These are phyloP conservation scores for Meteorus cinctellus DNA, from an alignment of 2,888 invertebrate species.

Conservation along the genomic window DNA sequence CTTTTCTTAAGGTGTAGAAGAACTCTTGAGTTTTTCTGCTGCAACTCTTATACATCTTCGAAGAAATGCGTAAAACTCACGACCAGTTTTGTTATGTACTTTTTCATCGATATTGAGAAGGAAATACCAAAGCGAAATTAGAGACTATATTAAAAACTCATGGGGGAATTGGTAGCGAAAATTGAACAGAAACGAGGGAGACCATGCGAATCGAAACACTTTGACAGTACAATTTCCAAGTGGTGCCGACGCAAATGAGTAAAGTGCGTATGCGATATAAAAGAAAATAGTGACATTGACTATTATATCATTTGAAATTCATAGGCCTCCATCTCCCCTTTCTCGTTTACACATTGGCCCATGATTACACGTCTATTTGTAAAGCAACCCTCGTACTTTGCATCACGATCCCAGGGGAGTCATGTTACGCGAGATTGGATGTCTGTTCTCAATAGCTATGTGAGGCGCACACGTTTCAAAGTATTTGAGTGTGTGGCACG, in stretches of 20 bases:
- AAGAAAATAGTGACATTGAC: not conserved
- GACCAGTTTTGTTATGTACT: not conserved
- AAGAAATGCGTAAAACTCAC: not conserved
- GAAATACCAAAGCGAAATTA: too few species aligned
- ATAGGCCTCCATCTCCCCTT: not conserved
- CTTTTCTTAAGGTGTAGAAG: not conserved
- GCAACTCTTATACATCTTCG: too few species aligned
- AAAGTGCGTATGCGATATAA: not conserved
- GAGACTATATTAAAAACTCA: too few species aligned
- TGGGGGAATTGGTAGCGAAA: too few species aligned
- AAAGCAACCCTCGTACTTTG: constrained; percentile 24
- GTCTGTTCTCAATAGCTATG: constrained; percentile 27
- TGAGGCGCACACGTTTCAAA: not conserved
- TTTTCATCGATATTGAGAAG: too few species aligned
- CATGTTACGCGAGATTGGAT: constrained; percentile 23
- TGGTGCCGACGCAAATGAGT: not conserved
- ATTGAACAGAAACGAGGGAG: not conserved
- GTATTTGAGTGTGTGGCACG: not conserved
- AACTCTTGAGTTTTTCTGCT: too few species aligned
- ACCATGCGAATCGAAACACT: not conserved
- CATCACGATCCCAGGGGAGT: constrained; percentile 8
- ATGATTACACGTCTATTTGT: constrained; percentile 34
- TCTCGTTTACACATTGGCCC: not conserved
- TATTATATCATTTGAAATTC: constrained; percentile 18
- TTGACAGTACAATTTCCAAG: not conserved